Evolutionary conservation across 2,888 invertebrate species (phyloP), one percentile per base, ranked within the genome.

Genomic region (Hedya salicella): DNA sequence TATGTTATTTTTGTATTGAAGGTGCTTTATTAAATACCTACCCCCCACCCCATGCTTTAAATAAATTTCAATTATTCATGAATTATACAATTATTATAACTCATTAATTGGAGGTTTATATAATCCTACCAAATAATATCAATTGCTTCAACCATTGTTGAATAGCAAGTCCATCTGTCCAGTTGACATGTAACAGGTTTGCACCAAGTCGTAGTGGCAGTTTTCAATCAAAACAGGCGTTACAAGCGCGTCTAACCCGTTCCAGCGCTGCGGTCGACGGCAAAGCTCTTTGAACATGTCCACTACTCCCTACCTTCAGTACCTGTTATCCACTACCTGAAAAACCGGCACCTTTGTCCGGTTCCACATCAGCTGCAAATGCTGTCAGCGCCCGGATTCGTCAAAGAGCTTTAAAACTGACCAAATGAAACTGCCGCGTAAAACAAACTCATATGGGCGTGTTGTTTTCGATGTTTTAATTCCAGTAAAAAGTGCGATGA

Each of bases 201-300:
- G 16, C 6, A 44, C 21, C 25, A 14, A 25, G 21, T 25, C 11
- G 21, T 32, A 54, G 17, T 17, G 52, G 40, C 64, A 57, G 54
- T 69, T 78, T 75, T 75, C 75, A 76, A 76, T 75, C 76, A 75
- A 62, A 69, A 66, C 66, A 30, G 48, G 21, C 62, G 64, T 62
- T 65, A 69, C 59, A 64, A 25, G 56, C 17, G 53, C 63, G 56
- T 48, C 57, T 54, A 57, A 53, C 69, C 57, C 76, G 76, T 76
- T 75, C 40, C 36, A 39, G 69, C 71, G 70, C 77, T 88, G 88
- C 75, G 69, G 71, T 73, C 73, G 86, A 86, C 87, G 79, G 77
- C 85, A 89, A 88, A 90, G 89, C 87, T 78, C 85, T 89, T 88
- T 89, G 85, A 85, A 70, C 79, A 70, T 68, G 73, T 78, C 76